Evolutionary conservation across 2,113 vertebrate species (phyloP), one percentile per base, ranked within the genome.

Genomic region (Suncus etruscus): DNA sequence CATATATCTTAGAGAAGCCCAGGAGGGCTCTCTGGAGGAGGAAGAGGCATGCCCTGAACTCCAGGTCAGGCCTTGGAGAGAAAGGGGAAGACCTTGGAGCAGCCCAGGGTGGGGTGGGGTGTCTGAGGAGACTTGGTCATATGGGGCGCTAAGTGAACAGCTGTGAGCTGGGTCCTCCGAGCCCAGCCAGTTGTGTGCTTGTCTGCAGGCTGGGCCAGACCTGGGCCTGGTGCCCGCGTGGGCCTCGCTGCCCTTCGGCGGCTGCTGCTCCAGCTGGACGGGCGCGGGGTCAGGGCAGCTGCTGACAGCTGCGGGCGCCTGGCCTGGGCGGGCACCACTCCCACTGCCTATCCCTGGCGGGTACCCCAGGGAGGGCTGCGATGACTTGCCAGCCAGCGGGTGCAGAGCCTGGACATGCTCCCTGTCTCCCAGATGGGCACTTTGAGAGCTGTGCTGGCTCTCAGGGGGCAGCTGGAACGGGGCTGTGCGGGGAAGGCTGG

Each of bases 291-390:
- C 6, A 10, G 95, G 83, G 76, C 48, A n/a, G 87, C 91, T 88
- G 72, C 95, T 94, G 94, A 95, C 95, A 94, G 89, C 83, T 85
- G 89, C 47, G 89, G 92, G 90, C 74, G 14, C 78, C 81, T 1
- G 29, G 95, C 94, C 89, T 68, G 47, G 50, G 51, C 69, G 22
- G 1, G 83, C 79, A 83, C 65, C 27, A 9, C 10, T 74, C 73
- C 80, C 63, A 85, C 94, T 47, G 6, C 47, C 86, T 14, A 0
- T 82, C 75, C 7, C 65, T 25, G 27, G 27, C 65, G 11, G 27
- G 65, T 25, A 66, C 65, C 65, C 63, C 65, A 8, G 65, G 65
- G 65, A 66, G 16, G 18, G 58, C 58, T 6, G 16, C 7, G 58
- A 20, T 16, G 16, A 16, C 18, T 5, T 20, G 65, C 65, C 65